phyloP scores from a whole-genome alignment of 2,797 vertebrate species.

The Gymnothorax javanicus region DNA sequence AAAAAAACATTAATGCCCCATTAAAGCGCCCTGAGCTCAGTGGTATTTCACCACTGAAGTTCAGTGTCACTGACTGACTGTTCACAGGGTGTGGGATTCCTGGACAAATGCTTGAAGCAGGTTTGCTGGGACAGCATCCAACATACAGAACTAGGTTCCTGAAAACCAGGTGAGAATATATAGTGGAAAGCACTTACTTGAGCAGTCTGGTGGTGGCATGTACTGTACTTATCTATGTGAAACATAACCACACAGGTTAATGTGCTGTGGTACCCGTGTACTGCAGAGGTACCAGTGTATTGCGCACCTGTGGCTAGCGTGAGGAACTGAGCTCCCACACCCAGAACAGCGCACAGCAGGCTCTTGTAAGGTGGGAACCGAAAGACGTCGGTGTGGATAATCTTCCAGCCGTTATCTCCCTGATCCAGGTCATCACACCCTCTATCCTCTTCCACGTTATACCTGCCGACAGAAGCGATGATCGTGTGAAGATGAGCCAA shows the following conservation, averaged over 20 bases:
- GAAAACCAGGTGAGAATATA: neutral
- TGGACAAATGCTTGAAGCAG: constrained; percentile 2
- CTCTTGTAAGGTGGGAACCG: constrained; percentile 86
- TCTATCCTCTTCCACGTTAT: constrained; percentile 89
- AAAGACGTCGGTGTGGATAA: constrained; percentile 93
- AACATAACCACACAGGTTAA: too few relatives aligned
- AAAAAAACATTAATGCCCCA: too few relatives aligned
- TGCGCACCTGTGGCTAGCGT: constrained; percentile 85
- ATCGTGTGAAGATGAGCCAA: neutral
- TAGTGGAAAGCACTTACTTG: too few relatives aligned
- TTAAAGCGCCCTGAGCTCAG: too few relatives aligned
- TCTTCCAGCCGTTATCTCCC: constrained; percentile 94
- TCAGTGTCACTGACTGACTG: too few relatives aligned
- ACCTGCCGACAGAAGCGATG: constrained; percentile 65
- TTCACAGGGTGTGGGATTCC: neutral
- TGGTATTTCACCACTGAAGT: too few relatives aligned
- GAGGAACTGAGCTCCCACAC: constrained; percentile 90
- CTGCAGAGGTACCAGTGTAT: neutral
- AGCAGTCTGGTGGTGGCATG: too few relatives aligned
- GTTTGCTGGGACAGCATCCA: neutral
- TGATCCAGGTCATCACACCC: constrained; percentile 87
- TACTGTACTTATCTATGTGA: too few relatives aligned
- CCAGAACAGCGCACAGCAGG: constrained; percentile 85
- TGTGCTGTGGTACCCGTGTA: neutral
- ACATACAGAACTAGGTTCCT: neutral